Conservation (phyloP, 2,797 vertebrate genomes). For the Artibeus lituratus region DNA sequence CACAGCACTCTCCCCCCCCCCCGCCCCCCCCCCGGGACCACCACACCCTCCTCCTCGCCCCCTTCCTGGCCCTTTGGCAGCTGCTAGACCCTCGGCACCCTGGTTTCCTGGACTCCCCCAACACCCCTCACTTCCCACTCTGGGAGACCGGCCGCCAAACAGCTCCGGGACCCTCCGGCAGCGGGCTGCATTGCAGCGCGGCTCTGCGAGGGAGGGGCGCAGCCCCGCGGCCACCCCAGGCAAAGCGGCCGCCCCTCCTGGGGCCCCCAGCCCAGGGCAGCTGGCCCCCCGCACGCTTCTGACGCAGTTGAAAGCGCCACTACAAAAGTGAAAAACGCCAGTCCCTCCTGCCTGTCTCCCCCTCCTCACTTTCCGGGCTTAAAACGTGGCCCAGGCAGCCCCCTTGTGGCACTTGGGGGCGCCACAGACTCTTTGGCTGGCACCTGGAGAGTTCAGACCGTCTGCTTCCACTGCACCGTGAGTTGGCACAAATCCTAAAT, state of each 20-base stretch:
- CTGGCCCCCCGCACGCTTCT: background rate
- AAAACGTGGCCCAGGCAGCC: constrained; percentile 65
- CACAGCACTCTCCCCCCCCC: background rate
- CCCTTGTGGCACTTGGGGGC: constrained; percentile 76
- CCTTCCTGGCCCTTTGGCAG: background rate
- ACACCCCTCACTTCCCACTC: background rate
- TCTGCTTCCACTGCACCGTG: constrained; percentile 58
- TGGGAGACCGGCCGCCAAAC: background rate
- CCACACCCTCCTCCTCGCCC: background rate
- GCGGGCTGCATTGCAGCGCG: constrained; percentile 2
- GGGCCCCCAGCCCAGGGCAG: background rate
- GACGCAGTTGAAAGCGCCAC: background rate
- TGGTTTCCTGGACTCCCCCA: background rate
- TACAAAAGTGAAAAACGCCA: background rate
- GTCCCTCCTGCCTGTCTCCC: background rate
- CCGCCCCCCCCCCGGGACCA: background rate
- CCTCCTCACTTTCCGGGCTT: constrained; percentile 58
- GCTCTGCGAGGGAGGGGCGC: background rate
- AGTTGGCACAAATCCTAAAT: constrained; percentile 70
- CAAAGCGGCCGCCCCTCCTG: background rate
- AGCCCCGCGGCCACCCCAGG: background rate
- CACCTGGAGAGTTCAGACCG: constrained; percentile 40
- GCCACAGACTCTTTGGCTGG: constrained; percentile 65
- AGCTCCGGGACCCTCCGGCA: background rate
- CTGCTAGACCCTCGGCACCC: background rate